Percentiles rank a stretch among this genome's conserved stretches.
Evolutionary conservation across 1,140 invertebrate genomes (phyloP).

Genomic region (Fopius arisanus): DNA sequence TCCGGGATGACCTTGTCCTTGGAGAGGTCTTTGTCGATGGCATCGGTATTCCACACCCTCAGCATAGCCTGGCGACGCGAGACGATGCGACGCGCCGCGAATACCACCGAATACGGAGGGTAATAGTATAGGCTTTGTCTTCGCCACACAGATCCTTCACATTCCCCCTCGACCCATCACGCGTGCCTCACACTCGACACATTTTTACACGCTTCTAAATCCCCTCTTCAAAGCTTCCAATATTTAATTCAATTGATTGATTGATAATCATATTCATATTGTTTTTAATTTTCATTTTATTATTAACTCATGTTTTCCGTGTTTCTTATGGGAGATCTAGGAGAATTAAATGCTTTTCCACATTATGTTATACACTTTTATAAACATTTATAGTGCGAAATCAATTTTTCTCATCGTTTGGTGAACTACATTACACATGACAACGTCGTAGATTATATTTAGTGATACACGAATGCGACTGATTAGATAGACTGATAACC

Average conservation of each 20-base stretch:
- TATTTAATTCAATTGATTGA: too few relatives aligned
- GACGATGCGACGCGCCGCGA: too few relatives aligned
- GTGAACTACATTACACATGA: neutral
- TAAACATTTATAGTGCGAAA: too few relatives aligned
- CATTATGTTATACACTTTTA: too few relatives aligned
- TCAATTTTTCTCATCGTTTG: neutral
- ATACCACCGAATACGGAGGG: conserved; percentile 40
- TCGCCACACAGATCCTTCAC: neutral
- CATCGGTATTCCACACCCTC: conserved; percentile 40
- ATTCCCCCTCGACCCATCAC: neutral
- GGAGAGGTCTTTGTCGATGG: conserved; percentile 42
- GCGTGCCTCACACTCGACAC: too few relatives aligned
- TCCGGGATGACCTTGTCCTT: conserved; percentile 34
- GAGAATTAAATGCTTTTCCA: too few relatives aligned
- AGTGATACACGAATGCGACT: neutral
- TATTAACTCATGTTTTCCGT: too few relatives aligned
- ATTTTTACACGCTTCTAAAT: neutral
- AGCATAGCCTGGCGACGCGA: conserved; percentile 33
- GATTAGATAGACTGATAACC: neutral
- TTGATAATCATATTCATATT: too few relatives aligned
- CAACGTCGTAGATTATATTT: neutral
- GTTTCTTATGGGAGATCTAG: too few relatives aligned
- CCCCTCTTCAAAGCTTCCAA: neutral
- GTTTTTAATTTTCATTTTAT: too few relatives aligned
- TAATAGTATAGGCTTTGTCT: neutral